Conservation (phyloP, 2,113 vertebrate genomes). For the Sinocyclocheilus grahami region DNA sequence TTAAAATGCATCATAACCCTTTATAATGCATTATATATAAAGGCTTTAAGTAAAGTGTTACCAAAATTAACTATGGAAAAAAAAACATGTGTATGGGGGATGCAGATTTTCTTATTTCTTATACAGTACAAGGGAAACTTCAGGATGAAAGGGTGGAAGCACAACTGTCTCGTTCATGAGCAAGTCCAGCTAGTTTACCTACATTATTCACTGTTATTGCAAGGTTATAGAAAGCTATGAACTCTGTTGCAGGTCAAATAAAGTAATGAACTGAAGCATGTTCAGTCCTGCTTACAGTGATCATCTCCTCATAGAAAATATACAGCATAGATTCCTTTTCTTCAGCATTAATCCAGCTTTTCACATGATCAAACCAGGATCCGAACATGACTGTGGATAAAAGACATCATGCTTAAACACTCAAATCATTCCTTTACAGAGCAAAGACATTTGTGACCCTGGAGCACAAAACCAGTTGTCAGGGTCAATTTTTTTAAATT, state of each 20-base stretch:
- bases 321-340: conserved; percentile 63
- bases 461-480: too few species aligned
- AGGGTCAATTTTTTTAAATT: too few species aligned
- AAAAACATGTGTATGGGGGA: too few species aligned
- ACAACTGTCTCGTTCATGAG: too few species aligned
- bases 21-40: too few species aligned
- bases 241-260: background rate
- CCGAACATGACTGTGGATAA: conserved; percentile 68
- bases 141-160: too few species aligned
- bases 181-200: background rate
- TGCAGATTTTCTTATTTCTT: too few species aligned
- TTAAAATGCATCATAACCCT: too few species aligned
- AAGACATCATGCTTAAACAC: background rate
- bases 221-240: background rate
- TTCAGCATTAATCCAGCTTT: conserved; percentile 68
- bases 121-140: too few species aligned
- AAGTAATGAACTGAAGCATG: background rate
- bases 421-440: background rate
- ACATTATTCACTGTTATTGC: background rate
- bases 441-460: background rate
- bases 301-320: conserved; percentile 67
- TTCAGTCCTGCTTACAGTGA: conserved; percentile 52
- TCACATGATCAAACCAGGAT: conserved; percentile 78
- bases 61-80: too few species aligned
- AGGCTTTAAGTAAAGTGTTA: too few species aligned